phyloP scores from a whole-genome alignment of 1,140 invertebrate genomes.

The Battus philenor region DNA sequence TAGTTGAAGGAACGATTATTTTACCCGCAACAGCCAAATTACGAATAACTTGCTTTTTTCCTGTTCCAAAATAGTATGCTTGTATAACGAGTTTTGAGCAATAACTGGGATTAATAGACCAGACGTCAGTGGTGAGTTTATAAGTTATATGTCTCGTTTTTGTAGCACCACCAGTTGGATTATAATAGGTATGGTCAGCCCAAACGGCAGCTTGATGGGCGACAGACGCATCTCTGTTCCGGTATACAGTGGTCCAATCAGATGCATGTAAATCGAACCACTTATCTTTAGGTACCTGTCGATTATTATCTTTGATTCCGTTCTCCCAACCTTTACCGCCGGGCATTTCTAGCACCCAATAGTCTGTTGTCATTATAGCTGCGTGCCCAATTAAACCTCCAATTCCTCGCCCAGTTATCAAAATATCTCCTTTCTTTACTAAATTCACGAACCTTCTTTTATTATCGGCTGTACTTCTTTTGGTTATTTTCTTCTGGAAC shows the following conservation, averaged over 20 bases:
- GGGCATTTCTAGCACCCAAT: slow-evolving; percentile 48
- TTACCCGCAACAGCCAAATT: slow-evolving; percentile 25
- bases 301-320: slow-evolving; percentile 40
- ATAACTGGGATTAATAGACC: slow-evolving; percentile 42
- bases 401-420: slow-evolving; percentile 40
- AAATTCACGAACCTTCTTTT: slow-evolving; percentile 49
- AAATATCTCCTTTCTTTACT: slow-evolving; percentile 47
- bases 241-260: slow-evolving; percentile 50
- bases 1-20: slow-evolving; percentile 36
- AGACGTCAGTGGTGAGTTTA: slow-evolving; percentile 29
- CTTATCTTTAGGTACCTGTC: slow-evolving; percentile 35
- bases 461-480: slow-evolving; percentile 44
- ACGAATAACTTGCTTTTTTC: slow-evolving; percentile 35
- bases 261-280: slow-evolving; percentile 47
- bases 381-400: slow-evolving; percentile 42
- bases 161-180: slow-evolving; percentile 31
- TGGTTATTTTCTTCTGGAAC: slow-evolving; percentile 43
- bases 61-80: slow-evolving; percentile 48
- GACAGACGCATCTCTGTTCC: slow-evolving; percentile 26
- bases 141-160: slow-evolving; percentile 48
- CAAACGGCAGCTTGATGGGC: slow-evolving; percentile 36
- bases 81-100: slow-evolving; percentile 52
- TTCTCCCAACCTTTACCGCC: slow-evolving; percentile 35
- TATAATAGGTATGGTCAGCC: slow-evolving; percentile 48
- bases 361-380: slow-evolving; percentile 49